These are phyloP conservation scores for Arctocebus calabarensis DNA, from an alignment of 2,797 vertebrate genomes.

Conservation along the genomic window DNA sequence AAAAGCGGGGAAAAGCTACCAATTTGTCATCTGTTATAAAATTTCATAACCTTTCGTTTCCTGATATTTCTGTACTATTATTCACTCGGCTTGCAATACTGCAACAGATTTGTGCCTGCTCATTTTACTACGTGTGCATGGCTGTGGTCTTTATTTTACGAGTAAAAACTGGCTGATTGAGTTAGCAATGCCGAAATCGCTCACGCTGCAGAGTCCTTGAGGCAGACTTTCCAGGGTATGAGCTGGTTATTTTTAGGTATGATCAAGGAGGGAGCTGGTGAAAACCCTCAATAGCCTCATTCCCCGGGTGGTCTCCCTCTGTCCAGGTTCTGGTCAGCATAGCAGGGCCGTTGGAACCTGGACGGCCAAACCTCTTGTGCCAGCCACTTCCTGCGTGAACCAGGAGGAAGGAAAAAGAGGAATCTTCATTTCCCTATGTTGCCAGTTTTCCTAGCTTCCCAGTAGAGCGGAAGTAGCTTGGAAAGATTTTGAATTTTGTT, in stretches of 20 bases:
- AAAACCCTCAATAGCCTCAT: constrained; percentile 56
- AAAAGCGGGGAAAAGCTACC: constrained; percentile 73
- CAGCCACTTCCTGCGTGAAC: constrained; percentile 1
- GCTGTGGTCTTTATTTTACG: constrained; percentile 49
- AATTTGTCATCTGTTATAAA: constrained; percentile 78
- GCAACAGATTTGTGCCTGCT: constrained; percentile 78
- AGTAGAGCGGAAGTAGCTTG: constrained; percentile 72
- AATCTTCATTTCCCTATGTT: constrained; percentile 38
- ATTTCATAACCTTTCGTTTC: constrained; percentile 80
- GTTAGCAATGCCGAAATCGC: constrained; percentile 31
- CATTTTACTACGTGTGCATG: constrained; percentile 67
- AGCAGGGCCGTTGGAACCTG: constrained; percentile 1
- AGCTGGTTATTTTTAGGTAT: constrained; percentile 68
- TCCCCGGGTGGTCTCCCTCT: constrained; percentile 70
- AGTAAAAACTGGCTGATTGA: constrained; percentile 11
- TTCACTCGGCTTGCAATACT: constrained; percentile 59
- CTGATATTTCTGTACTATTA: constrained; percentile 79
- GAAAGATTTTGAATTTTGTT: constrained; percentile 73
- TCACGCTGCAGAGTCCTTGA: neutral
- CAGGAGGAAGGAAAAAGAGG: constrained; percentile 22
- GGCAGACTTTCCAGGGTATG: neutral
- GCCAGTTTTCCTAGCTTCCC: constrained; percentile 69
- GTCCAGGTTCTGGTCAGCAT: accelerated
- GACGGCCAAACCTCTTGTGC: accelerated
- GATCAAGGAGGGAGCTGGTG: constrained; percentile 55